Conservation (phyloP, 2,797 vertebrate species). For the Acanthopagrus latus region DNA sequence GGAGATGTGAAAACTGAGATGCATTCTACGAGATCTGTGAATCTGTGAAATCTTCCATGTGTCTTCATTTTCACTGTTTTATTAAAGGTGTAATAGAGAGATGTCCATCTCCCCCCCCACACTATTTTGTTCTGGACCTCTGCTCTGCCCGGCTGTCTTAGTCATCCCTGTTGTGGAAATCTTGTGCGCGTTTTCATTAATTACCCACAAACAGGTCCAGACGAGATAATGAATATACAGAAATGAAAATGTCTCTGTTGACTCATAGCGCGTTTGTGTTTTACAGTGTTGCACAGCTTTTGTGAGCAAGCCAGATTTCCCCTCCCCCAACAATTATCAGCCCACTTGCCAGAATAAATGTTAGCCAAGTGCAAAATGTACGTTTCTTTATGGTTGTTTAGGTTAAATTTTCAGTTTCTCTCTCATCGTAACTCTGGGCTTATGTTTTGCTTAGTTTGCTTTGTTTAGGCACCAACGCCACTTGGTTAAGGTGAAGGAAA, state of each 20-base stretch:
- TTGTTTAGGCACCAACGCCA: too few species aligned
- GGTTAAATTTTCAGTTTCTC: too few species aligned
- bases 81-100: conserved; percentile 39
- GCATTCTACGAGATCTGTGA: not conserved
- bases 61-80: conserved; percentile 2
- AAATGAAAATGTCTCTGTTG: not conserved
- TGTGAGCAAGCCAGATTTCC: not conserved
- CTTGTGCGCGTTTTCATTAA: conserved; percentile 34
- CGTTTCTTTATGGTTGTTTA: too few species aligned
- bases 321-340: not conserved
- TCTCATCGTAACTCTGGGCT: too few species aligned
- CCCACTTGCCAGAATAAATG: too few species aligned
- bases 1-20: not conserved
- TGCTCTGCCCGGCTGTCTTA: conserved; percentile 21
- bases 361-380: too few species aligned
- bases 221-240: conserved; percentile 16
- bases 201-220: conserved; percentile 27
- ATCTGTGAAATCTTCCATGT: conserved; percentile 4
- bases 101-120: conserved; percentile 7
- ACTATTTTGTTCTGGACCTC: conserved; percentile 12
- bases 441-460: too few species aligned
- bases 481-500: too few species aligned
- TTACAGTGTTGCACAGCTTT: not conserved
- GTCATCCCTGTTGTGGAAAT: conserved; percentile 39
- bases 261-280: not conserved